These are phyloP conservation scores for Tupaia tana DNA, from an alignment of 2,113 vertebrate genomes.

Conservation along the genomic window DNA sequence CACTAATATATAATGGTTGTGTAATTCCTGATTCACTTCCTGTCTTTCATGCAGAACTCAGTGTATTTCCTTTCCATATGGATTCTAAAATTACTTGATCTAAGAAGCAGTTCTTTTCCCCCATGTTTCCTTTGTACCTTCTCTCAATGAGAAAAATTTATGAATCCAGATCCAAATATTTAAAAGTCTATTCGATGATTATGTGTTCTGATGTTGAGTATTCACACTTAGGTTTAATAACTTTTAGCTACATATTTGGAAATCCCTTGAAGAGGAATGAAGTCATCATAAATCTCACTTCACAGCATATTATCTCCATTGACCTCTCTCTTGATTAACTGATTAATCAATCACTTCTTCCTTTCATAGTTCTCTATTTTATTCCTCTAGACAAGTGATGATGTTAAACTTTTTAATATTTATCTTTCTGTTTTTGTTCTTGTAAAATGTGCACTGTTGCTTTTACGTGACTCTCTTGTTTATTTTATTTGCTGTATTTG, in stretches of 20 bases:
- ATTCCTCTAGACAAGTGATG: background rate
- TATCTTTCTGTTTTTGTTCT: background rate
- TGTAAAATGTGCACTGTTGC: background rate
- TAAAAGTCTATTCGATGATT: conserved; percentile 59
- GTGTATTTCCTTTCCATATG: conserved; percentile 67
- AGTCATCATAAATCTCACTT: conserved; percentile 20
- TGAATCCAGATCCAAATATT: conserved; percentile 65
- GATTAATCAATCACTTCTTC: background rate
- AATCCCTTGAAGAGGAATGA: background rate
- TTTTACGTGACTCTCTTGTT: background rate
- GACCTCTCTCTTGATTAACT: background rate
- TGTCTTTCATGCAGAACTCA: conserved; percentile 60
- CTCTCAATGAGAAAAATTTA: conserved; percentile 29
- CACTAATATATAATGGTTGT: conserved; percentile 63
- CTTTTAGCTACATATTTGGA: conserved; percentile 26
- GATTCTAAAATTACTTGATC: conserved; percentile 71
- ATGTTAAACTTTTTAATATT: background rate
- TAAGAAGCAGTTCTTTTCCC: conserved; percentile 60
- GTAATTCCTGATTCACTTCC: conserved; percentile 70
- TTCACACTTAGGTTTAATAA: conserved; percentile 36
- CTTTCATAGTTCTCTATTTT: background rate
- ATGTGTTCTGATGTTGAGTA: conserved; percentile 48
- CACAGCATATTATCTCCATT: background rate
- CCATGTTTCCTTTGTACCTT: conserved; percentile 50
- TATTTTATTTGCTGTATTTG: background rate